Evolutionary conservation across 2,888 invertebrate species (phyloP).

Genomic region (Agrochola lychnidis): DNA sequence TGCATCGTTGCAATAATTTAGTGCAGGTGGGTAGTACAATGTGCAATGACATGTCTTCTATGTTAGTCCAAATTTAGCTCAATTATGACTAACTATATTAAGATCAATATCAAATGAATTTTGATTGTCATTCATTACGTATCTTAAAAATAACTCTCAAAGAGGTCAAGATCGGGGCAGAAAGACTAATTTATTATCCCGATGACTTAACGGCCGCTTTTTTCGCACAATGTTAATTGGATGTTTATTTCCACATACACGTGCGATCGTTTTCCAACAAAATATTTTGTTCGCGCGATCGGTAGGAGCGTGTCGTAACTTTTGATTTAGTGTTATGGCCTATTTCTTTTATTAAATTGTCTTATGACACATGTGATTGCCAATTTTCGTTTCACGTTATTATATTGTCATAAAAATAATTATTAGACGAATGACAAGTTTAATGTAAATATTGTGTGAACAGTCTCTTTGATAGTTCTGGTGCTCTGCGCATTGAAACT

Average conservation of each 20-base stretch:
- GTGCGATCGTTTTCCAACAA: slow-evolving; percentile 49
- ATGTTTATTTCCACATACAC: slow-evolving; percentile 56
- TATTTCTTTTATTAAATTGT: slow-evolving; percentile 66
- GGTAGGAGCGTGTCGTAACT: slow-evolving; percentile 47
- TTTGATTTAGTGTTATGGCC: slow-evolving; percentile 65
- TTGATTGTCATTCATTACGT: slow-evolving; percentile 25
- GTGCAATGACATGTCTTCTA: background rate
- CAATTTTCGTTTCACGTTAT: slow-evolving; percentile 56
- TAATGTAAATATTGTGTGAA: slow-evolving; percentile 10
- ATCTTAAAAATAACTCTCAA: slow-evolving; percentile 48
- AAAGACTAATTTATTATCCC: slow-evolving; percentile 54
- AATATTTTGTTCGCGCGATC: slow-evolving; percentile 44
- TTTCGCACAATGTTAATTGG: slow-evolving; percentile 62
- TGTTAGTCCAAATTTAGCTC: slow-evolving; percentile 9
- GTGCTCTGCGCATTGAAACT: background rate
- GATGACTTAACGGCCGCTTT: slow-evolving; percentile 56
- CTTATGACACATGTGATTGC: slow-evolving; percentile 59
- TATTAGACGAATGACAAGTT: slow-evolving; percentile 17
- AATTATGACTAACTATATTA: background rate
- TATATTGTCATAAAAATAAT: slow-evolving; percentile 67
- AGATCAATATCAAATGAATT: slow-evolving; percentile 16
- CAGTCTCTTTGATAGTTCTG: background rate
- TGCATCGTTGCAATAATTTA: background rate
- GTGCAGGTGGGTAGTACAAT: no score
- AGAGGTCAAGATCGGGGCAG: slow-evolving; percentile 58